Base-by-base conservation (phyloP, 2,113 vertebrate species). In the Phalacrocorax brasilianus region DNA sequence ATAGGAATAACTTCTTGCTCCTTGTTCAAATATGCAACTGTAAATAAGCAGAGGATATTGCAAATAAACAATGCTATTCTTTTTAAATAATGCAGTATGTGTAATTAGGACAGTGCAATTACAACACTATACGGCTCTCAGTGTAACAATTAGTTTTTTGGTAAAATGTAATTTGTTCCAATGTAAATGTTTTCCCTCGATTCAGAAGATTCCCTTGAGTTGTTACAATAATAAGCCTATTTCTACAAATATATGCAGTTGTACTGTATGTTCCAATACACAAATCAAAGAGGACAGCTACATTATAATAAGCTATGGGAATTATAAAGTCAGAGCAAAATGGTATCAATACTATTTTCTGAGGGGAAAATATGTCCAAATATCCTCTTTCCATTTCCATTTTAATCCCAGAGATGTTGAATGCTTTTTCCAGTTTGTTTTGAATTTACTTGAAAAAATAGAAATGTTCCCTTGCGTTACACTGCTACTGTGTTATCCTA, bases 111-210 rank as follows among this genome's bases (percentile, higher is more conserved):
- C 92, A 91, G 92, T 73, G 67, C 98, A 98, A 98, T 98, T 98
- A 98, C 97, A 98, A 96, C 93, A 93, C 49, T 95, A 85, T 97
- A 97, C 90, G 94, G 93, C 98, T 98, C 98, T 98, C 98, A 96
- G 92, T 97, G 96, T 97, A 98, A 98, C 97, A 98, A 98, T 98
- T 98, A 98, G 94, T 82, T 97, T 98, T 98, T 97, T 93, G 93
- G 97, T 94, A 98, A 97, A 98, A 97, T 95, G 96, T 98, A 98
- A 98, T 98, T 98, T 98, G 98, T 97, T 98, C 95, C 95, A 98
- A 97, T 98, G 98, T 98, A 98, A 98, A 98, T 98, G 96, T 98
- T 98, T 98, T 97, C 86, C 93, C 94, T 97, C 96, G 97, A 87
- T 98, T 98, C 97, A 96, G 86, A 97, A 97, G 97, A 98, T 97